These are phyloP conservation scores for Abrostola tripartita DNA, from an alignment of 2,888 invertebrate genomes.

Conservation along the genomic window DNA sequence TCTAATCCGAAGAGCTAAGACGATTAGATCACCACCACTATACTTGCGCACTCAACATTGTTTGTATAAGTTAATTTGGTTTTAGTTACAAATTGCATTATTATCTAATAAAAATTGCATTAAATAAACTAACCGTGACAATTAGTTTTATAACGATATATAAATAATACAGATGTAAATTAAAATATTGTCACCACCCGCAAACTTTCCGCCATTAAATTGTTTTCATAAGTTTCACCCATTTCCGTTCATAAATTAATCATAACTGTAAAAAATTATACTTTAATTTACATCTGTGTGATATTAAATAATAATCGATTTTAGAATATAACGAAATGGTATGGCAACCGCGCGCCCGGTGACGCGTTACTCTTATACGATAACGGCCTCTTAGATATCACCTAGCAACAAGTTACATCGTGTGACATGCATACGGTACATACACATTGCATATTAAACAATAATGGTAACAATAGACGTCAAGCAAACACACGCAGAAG, in stretches of 20 bases:
- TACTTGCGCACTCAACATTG: constrained; percentile 44
- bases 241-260: constrained; percentile 27
- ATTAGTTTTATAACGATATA: constrained; percentile 32
- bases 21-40: constrained; percentile 50
- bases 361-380: constrained; percentile 32
- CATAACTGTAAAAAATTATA: constrained; percentile 32
- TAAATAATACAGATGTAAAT: constrained; percentile 41
- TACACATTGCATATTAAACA: constrained; percentile 68
- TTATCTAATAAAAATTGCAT: constrained; percentile 31
- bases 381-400: constrained; percentile 52
- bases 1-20: constrained; percentile 55
- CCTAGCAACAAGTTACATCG: constrained; percentile 64
- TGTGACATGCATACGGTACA: constrained; percentile 66
- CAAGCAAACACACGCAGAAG: constrained; percentile 83
- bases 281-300: constrained; percentile 48
- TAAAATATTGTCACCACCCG: constrained; percentile 38
- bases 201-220: constrained; percentile 18
- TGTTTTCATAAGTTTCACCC: constrained; percentile 45
- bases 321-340: constrained; percentile 20
- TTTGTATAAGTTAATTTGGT: constrained; percentile 29
- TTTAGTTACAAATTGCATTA: constrained; percentile 33
- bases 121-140: constrained; percentile 41
- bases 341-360: constrained; percentile 17
- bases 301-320: constrained; percentile 25
- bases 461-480: constrained; percentile 71